phyloP scores from a whole-genome alignment of 2,888 invertebrate species.

The Tyria jacobaeae region DNA sequence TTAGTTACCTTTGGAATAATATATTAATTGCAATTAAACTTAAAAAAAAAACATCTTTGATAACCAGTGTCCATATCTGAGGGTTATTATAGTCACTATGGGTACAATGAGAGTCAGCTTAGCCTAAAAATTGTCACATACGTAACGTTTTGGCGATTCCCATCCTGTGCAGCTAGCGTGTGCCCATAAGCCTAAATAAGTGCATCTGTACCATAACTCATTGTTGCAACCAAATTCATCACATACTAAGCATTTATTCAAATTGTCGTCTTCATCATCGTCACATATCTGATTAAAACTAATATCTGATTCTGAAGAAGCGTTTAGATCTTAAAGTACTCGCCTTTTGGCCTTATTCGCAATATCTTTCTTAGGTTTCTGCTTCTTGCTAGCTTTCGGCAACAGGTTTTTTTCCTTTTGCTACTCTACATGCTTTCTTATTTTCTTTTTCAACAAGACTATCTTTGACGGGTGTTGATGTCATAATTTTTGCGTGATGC shows the following conservation, averaged over 20 bases:
- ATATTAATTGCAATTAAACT: slow-evolving; percentile 17
- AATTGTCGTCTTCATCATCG: slow-evolving; percentile 32
- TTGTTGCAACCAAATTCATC: slow-evolving; percentile 32
- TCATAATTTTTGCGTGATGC: slow-evolving; percentile 40
- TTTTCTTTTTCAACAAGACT: slow-evolving; percentile 33
- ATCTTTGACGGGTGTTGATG: slow-evolving; percentile 39
- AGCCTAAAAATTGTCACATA: slow-evolving; percentile 25
- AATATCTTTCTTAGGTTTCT: slow-evolving; percentile 15
- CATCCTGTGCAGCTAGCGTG: slow-evolving; percentile 32
- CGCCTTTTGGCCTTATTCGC: slow-evolving; percentile 27
- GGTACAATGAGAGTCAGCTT: slow-evolving; percentile 16
- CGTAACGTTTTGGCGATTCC: slow-evolving; percentile 36
- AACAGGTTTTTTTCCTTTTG: slow-evolving; percentile 15
- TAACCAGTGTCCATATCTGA: slow-evolving; percentile 23
- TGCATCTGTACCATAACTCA: slow-evolving; percentile 34
- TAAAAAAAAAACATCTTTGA: slow-evolving; percentile 29
- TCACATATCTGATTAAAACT: slow-evolving; percentile 22
- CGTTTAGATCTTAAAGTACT: slow-evolving; percentile 29
- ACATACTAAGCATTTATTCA: slow-evolving; percentile 26
- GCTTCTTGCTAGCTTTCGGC: slow-evolving; percentile 21
- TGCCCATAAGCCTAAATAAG: slow-evolving; percentile 32
- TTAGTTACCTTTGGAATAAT: slow-evolving; percentile 3
- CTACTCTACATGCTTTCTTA: slow-evolving; percentile 22
- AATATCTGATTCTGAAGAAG: slow-evolving; percentile 26
- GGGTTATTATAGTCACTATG: slow-evolving; percentile 23